Conservation (phyloP, 64 coral and sea anemone species). For the Hydrozoanthus tunicans region DNA sequence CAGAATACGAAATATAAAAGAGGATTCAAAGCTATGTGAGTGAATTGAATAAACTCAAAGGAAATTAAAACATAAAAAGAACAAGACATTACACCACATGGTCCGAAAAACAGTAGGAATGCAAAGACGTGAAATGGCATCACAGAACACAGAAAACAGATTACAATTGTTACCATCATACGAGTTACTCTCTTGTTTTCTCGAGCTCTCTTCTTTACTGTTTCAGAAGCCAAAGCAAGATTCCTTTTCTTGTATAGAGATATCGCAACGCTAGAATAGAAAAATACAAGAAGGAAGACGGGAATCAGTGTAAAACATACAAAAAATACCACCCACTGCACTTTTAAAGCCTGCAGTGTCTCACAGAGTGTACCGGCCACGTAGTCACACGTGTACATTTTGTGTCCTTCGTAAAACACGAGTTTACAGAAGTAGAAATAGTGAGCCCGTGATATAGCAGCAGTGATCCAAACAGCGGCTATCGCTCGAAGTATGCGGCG, state of each 20-base stretch:
- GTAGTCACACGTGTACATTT: conserved; percentile 9
- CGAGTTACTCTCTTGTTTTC: conserved; percentile 14
- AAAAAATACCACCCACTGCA: conserved; percentile 20
- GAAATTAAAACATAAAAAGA: not conserved
- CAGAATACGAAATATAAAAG: conserved; percentile 12
- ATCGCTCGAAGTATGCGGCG: not conserved
- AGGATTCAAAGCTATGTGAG: conserved; percentile 7
- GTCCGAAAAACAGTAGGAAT: not conserved
- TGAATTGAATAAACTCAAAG: conserved; percentile 24
- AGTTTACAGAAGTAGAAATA: conserved; percentile 28
- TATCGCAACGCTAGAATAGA: conserved; percentile 16
- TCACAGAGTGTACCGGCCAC: not conserved
- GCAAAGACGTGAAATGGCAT: conserved; percentile 17
- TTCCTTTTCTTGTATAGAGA: not conserved
- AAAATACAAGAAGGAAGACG: not conserved
- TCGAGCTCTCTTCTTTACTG: not conserved
- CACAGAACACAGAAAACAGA: not conserved
- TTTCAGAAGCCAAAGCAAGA: not conserved
- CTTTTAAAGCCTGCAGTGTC: not conserved
- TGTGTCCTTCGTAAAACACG: not conserved
- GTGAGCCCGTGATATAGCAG: conserved; percentile 4
- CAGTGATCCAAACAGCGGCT: conserved; percentile 30
- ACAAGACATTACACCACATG: not conserved
- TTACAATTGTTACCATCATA: conserved; percentile 8
- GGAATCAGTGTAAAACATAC: conserved; percentile 28